Base-by-base conservation (phyloP, 1,140 invertebrate species). In the Trinorchestia longiramus region DNA sequence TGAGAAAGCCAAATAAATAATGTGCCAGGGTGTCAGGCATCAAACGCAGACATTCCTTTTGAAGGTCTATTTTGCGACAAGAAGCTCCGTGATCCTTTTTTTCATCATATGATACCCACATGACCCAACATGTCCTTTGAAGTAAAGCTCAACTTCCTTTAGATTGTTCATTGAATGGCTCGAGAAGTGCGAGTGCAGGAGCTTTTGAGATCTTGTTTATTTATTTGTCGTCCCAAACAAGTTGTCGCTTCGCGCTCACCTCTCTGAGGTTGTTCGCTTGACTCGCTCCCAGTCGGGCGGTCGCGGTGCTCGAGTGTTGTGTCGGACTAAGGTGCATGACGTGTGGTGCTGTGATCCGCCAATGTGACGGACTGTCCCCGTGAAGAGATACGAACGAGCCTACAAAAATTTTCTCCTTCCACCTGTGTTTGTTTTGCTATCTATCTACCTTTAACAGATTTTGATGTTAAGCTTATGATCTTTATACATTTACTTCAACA, bases 161-260 rank as follows among this genome's bases (percentile, higher is more conserved):
- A 77, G 62, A 77, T 77, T 77, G 62, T 77, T 77, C 62, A 77
- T 77, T 77, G 62, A 77, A 77, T 77, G 62, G 62, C 62, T 77
- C 62, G 62, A 77, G 62, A 77, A 77, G 62, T 77, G 62, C 28
- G 28, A 77, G 62, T 77, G 62, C 62, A 11, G 62, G 62, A 77
- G 62, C 62, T 77, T 77, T 77, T 77, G 62, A 77, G 62, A 77
- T 77, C 62, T 77, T 77, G 62, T 77, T 77, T 77, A 77, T 77
- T 77, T 77, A 77, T 77, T 77, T 77, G 62, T 36, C 62, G 62
- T 77, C 62, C 62, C 28, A 77, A 77, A 77, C 62, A 77, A 77
- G 62, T 77, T 77, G 62, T 77, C 62, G 62, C 62, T 77, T 28
- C 62, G 28, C 62, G 15, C 62, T 36, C 36, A 11, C 62, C 62